A percentile compares a stretch with the other conserved stretches of the same genome.
These are phyloP conservation scores for Chrysolina haemoptera DNA, from an alignment of 2,888 invertebrate species.

Conservation along the genomic window DNA sequence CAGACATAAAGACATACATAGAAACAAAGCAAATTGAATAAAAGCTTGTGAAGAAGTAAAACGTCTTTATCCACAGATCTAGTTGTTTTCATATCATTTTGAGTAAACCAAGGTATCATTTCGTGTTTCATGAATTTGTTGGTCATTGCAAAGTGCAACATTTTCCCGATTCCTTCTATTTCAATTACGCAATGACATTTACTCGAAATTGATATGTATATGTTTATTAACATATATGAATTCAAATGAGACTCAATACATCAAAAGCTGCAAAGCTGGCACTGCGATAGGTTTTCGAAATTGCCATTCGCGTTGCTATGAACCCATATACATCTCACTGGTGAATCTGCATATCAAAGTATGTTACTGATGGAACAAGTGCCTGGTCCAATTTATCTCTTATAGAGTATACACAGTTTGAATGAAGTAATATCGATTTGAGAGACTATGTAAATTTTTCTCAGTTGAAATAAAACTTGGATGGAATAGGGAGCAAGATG, in stretches of 20 bases:
- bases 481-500: too few relatives aligned
- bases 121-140: not conserved
- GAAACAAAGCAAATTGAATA: too few relatives aligned
- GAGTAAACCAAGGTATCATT: not conserved
- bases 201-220: conserved; percentile 26
- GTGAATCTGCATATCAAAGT: conserved; percentile 17
- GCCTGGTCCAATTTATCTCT: not conserved
- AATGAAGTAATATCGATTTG: conserved; percentile 14
- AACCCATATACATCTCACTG: not conserved
- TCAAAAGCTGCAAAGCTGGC: conserved; percentile 19
- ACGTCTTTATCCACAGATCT: too few relatives aligned
- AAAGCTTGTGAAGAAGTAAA: too few relatives aligned
- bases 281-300: conserved; percentile 21
- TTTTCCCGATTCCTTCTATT: conserved; percentile 23
- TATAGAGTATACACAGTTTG: conserved; percentile 13
- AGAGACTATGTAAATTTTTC: not conserved
- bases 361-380: conserved; percentile 15
- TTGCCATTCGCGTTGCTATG: conserved; percentile 10
- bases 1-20: too few relatives aligned
- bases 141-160: not conserved
- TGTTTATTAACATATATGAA: conserved; percentile 27
- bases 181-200: conserved; percentile 24
- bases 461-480: not conserved
- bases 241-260: conserved; percentile 24
- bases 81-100: too few relatives aligned